Percentiles rank a stretch among this genome's conserved stretches.
Conservation (phyloP, 2,888 invertebrate genomes). For the Cantharis nigra region DNA sequence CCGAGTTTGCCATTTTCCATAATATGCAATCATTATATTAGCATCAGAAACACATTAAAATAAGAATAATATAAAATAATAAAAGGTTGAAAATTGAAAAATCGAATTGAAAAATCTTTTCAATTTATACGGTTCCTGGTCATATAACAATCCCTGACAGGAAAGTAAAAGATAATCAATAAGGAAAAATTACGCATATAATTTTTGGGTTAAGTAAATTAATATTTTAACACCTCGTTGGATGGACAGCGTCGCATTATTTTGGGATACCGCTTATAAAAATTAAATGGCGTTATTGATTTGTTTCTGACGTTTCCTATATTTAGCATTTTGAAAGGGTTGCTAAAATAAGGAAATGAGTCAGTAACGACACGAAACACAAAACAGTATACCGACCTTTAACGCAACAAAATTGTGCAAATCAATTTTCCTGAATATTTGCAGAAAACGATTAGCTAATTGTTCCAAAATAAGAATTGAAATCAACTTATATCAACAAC, state of each 20-base stretch:
- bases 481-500: background rate
- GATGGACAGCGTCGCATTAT: background rate
- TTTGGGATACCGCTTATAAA: background rate
- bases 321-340: background rate
- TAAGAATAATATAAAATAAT: too few relatives aligned
- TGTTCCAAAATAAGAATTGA: background rate
- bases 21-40: too few relatives aligned
- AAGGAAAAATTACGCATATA: background rate
- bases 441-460: background rate
- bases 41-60: too few relatives aligned
- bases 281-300: background rate
- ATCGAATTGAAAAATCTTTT: too few relatives aligned
- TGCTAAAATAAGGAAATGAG: background rate
- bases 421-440: background rate
- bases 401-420: background rate
- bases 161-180: background rate
- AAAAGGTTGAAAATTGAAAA: too few relatives aligned
- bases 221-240: background rate
- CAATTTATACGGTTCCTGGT: background rate
- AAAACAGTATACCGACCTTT: background rate
- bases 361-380: background rate
- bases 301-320: background rate
- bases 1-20: too few relatives aligned
- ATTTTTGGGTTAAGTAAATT: background rate
- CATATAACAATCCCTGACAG: background rate